These are phyloP conservation scores for Eumerus sabulonum DNA, from an alignment of 2,888 invertebrate species.

Conservation along the genomic window DNA sequence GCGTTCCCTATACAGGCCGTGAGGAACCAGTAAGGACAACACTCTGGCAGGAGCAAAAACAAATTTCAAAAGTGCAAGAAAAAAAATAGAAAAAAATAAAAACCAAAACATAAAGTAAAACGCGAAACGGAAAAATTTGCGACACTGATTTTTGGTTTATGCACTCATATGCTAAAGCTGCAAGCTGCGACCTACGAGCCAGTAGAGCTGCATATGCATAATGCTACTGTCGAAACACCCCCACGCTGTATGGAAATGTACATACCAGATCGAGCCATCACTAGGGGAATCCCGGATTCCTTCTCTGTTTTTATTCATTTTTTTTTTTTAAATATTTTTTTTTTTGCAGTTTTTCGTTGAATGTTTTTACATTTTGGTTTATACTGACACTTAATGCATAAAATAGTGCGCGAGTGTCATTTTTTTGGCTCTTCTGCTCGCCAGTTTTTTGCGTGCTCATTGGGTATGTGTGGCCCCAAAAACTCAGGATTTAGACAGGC, in stretches of 20 bases:
- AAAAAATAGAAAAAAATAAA: no score
- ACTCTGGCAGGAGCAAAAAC: no score
- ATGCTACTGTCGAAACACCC: neutral
- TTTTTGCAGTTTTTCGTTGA: conserved; percentile 14
- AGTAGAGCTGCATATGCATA: conserved; percentile 9
- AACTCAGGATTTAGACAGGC: no score
- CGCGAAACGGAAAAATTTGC: conserved; percentile 37
- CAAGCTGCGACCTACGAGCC: no score
- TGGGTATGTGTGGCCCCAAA: no score
- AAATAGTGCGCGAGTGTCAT: conserved; percentile 26
- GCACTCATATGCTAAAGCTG: conserved; percentile 32
- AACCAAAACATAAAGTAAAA: no score
- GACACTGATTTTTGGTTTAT: conserved; percentile 47
- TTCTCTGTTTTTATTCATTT: conserved; percentile 11
- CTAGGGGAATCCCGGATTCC: conserved; percentile 11
- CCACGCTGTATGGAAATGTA: no score
- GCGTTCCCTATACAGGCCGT: neutral
- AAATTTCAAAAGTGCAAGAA: neutral
- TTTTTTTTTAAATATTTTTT: no score
- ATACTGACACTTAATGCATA: conserved; percentile 47
- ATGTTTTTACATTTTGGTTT: conserved; percentile 10
- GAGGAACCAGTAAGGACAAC: neutral
- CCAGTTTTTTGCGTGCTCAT: no score
- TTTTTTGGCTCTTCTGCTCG: no score
- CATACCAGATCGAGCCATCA: no score